These are phyloP conservation scores for Drosophila recens DNA, from an alignment of 2,888 invertebrate species.

Conservation along the genomic window DNA sequence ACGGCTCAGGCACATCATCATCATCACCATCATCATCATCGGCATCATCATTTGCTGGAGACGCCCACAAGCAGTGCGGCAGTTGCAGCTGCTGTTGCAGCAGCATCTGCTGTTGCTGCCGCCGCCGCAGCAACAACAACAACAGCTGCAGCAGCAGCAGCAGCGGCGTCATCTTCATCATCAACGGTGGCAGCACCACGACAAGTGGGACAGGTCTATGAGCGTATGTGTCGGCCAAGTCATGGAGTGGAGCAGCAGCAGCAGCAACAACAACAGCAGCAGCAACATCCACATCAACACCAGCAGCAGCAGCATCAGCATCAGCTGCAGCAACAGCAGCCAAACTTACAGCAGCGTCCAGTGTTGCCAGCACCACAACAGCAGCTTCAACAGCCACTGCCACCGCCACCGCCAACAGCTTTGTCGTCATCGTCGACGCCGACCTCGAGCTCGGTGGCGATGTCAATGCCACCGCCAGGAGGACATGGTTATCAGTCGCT, in stretches of 20 bases:
- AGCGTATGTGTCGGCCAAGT: constrained; percentile 56
- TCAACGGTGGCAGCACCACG: constrained; percentile 37
- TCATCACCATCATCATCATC: constrained; percentile 75
- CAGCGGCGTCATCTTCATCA: constrained; percentile 54
- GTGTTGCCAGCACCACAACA: constrained; percentile 19
- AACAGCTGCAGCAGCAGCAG: constrained; percentile 24
- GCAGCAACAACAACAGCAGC: constrained; percentile 5
- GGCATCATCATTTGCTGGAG: constrained; percentile 75
- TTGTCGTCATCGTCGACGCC: constrained; percentile 7
- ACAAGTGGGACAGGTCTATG: constrained; percentile 50
- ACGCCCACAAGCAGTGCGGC: constrained; percentile 59
- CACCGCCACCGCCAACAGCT: constrained; percentile 22
- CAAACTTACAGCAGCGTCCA: constrained; percentile 19
- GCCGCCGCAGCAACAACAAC: constrained; percentile 27
- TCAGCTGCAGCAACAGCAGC: background rate
- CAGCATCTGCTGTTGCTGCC: constrained; percentile 52
- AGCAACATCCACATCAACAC: constrained; percentile 9
- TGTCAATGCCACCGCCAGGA: constrained; percentile 21
- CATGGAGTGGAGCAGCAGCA: constrained; percentile 33
- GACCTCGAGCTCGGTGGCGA: constrained; percentile 6
- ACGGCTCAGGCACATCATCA: constrained; percentile 59
- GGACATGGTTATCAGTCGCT: constrained; percentile 58
- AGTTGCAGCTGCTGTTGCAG: constrained; percentile 59
- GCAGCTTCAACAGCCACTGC: constrained; percentile 9
- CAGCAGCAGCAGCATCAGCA: constrained; percentile 9